Evolutionary conservation across 1,140 invertebrate species (phyloP).

Genomic region (Drosophila serrata): DNA sequence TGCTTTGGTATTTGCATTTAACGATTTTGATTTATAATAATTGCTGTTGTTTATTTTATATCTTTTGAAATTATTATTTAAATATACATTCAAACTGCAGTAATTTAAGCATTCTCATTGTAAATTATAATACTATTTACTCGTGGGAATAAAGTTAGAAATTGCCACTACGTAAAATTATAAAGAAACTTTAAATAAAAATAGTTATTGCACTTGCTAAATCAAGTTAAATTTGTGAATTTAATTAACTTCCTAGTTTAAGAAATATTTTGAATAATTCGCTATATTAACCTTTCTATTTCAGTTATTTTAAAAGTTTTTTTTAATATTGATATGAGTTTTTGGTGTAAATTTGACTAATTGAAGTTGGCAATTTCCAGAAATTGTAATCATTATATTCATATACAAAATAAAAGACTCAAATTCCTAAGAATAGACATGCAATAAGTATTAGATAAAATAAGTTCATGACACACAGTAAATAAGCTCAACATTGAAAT

Average conservation of each 20-base stretch:
- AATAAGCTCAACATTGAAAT: not conserved
- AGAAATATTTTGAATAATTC: not conserved
- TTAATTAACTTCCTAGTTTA: not conserved
- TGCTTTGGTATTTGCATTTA: not conserved
- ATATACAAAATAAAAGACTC: not conserved
- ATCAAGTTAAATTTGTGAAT: not conserved
- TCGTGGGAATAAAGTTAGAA: not conserved
- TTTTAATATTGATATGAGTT: not conserved
- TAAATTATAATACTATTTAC: not conserved
- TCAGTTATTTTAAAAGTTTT: not conserved
- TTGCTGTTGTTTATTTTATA: conserved; percentile 6
- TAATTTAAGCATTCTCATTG: not conserved
- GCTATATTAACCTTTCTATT: too few species aligned
- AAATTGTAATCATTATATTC: not conserved
- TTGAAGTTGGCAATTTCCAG: too few species aligned
- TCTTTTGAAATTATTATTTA: conserved; percentile 19
- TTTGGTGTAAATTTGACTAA: not conserved
- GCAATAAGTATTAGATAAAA: not conserved
- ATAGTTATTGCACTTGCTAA: not conserved
- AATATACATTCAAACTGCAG: not conserved
- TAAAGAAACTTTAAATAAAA: not conserved
- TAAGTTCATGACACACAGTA: too few species aligned
- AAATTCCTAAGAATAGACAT: too few species aligned
- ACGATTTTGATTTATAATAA: conserved; percentile 25
- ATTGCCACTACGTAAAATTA: not conserved